Evolutionary conservation across 2,888 invertebrate species (phyloP), one percentile per base, ranked within the genome.

Genomic region (Neoaliturus tenellus): DNA sequence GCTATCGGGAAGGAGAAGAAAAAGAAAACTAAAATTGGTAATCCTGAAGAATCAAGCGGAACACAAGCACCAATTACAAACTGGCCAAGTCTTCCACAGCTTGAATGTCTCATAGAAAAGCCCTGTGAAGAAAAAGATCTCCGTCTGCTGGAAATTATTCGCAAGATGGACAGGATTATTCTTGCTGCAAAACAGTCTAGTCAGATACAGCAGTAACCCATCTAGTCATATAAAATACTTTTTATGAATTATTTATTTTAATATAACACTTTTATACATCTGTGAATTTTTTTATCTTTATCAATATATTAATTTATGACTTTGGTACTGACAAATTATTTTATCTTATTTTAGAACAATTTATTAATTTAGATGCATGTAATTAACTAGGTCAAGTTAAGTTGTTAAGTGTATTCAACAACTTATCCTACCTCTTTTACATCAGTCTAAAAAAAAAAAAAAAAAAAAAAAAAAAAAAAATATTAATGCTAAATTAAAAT

Each of bases 161-260:
- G 28, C 6, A 73, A 39, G n/a, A 82, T 82, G 82, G 82, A 82
- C 28, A 69, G 10, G 14, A 55, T 82, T 20, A 55, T 82, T 17
- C 73, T 82, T n/a, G 82, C 82, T 10, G 82, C 73, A 17, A 82
- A 73, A 73, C 73, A 51, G 23, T 82, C 73, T 73, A 73, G 55
- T 73, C 82, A 82, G 17, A 12, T 17, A 41, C 44, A 62, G 67
- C 23, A 78, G 31, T 62, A 62, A n/a, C 31, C 14, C 0, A 28
- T 62, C 58, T 28, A 62, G 62, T 62, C 62, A 62, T 28, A 25
- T 23, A 8, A 8, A 23, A 58, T 58, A 14, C 8, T 4, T 8
- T 58, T 25, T 23, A 23, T 23, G 3, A 23, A 8, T 23, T 23
- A 58, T 58, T 23, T 58, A 58, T 20, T 58, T 58, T 58, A 51